A percentile compares a stretch with the other conserved stretches of the same genome.
These are phyloP conservation scores for Hippotragus niger DNA, from an alignment of 2,113 vertebrate genomes.

Conservation along the genomic window DNA sequence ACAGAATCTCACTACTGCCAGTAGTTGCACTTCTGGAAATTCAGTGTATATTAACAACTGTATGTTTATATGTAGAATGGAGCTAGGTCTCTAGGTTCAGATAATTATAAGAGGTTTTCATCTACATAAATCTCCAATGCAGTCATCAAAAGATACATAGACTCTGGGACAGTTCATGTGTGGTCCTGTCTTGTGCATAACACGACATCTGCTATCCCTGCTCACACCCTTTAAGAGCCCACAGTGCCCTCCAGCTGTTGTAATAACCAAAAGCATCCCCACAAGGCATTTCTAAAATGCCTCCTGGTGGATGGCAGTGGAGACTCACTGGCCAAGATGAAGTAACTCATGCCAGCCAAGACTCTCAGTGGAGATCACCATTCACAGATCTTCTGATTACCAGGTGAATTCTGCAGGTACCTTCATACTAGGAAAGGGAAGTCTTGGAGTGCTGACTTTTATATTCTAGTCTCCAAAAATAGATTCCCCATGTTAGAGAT, in stretches of 20 bases:
- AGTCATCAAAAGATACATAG: neutral
- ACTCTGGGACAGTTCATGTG: neutral
- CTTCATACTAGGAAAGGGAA: neutral
- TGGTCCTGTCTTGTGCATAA: neutral
- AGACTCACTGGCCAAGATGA: neutral
- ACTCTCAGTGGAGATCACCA: neutral
- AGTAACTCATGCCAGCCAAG: neutral
- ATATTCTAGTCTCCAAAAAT: neutral
- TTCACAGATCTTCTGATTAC: neutral
- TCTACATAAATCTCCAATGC: neutral
- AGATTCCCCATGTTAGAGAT: neutral
- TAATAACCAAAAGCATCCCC: neutral
- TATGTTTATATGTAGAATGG: neutral
- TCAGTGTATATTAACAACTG: neutral
- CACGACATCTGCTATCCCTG: neutral
- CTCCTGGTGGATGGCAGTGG: neutral
- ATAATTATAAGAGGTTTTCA: neutral
- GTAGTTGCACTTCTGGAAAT: neutral
- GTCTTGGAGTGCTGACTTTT: neutral
- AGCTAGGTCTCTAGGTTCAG: neutral
- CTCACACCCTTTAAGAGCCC: neutral
- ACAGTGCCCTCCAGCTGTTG: neutral
- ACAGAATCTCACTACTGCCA: slow-evolving; percentile 13
- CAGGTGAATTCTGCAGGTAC: neutral
- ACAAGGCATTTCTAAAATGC: neutral